These are phyloP conservation scores for Caerostris extrusa DNA, from an alignment of 1,140 invertebrate species.

Conservation along the genomic window DNA sequence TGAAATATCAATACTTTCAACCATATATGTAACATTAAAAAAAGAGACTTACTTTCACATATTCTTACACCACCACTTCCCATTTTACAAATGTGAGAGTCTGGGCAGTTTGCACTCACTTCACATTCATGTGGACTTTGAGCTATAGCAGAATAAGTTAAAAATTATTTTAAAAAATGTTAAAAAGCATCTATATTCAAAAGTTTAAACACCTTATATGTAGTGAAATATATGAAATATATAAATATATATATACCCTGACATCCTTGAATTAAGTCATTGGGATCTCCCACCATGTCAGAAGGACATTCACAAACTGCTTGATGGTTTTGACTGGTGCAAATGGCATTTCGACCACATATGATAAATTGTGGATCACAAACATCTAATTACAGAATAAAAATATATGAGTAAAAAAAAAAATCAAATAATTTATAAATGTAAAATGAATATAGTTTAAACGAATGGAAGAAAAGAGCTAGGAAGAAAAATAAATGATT, in stretches of 20 bases:
- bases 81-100: conserved; percentile 83
- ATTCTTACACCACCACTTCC: conserved; percentile 54
- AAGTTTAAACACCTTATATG: too few relatives aligned
- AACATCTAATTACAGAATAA: conserved; percentile 67
- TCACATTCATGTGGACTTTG: conserved; percentile 83
- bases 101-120: conserved; percentile 87
- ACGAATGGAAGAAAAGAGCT: neutral
- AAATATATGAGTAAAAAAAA: conserved; percentile 12
- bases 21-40: neutral
- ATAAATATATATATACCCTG: conserved; percentile 71
- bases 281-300: conserved; percentile 80
- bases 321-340: conserved; percentile 79
- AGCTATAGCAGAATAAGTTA: conserved; percentile 34
- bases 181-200: neutral
- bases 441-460: neutral
- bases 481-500: neutral
- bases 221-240: too few relatives aligned
- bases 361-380: conserved; percentile 71
- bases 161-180: neutral
- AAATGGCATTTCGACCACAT: conserved; percentile 80
- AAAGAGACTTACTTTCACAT: conserved; percentile 71
- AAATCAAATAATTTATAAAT: neutral
- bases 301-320: conserved; percentile 80
- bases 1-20: neutral
- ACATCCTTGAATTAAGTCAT: conserved; percentile 78